A percentile compares a stretch with the other conserved stretches of the same genome.
Conservation (phyloP, 2,888 invertebrate genomes). For the Mamestra brassicae region DNA sequence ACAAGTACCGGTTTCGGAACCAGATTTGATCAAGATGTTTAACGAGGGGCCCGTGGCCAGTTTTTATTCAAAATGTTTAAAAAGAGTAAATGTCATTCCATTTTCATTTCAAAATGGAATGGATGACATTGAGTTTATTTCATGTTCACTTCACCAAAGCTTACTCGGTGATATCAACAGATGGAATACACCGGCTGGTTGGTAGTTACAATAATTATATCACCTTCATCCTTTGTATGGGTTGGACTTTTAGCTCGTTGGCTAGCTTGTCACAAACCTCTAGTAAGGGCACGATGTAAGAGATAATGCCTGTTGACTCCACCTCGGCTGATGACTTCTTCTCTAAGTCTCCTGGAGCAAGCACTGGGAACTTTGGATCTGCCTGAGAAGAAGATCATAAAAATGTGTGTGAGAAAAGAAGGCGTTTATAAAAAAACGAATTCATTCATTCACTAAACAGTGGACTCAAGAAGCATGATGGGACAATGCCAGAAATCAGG, state of each 20-base stretch:
- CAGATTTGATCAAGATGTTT: too few relatives aligned
- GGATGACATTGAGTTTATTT: too few relatives aligned
- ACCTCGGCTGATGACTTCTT: not conserved
- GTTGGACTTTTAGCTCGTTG: slow-evolving; percentile 14
- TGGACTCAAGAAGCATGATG: not conserved
- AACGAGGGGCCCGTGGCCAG: too few relatives aligned
- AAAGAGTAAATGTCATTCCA: too few relatives aligned
- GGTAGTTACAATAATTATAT: not conserved
- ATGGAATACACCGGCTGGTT: too few relatives aligned
- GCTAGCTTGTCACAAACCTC: slow-evolving; percentile 9
- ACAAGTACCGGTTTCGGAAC: too few relatives aligned
- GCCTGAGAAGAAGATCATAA: slow-evolving; percentile 4
- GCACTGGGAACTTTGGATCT: slow-evolving; percentile 17
- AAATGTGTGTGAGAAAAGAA: not conserved
- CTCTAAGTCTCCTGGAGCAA: slow-evolving; percentile 36
- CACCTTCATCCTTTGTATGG: slow-evolving; percentile 12
- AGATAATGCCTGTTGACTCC: not conserved
- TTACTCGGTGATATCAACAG: too few relatives aligned
- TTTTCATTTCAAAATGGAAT: too few relatives aligned
- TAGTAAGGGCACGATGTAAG: not conserved
- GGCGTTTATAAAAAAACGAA: not conserved
- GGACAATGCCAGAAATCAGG: not conserved
- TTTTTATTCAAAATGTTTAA: too few relatives aligned
- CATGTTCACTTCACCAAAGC: too few relatives aligned
- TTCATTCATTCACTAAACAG: not conserved